Percentiles rank a stretch among this genome's conserved stretches.
Conservation (phyloP, 1,140 invertebrate species). For the Patella vulgata region DNA sequence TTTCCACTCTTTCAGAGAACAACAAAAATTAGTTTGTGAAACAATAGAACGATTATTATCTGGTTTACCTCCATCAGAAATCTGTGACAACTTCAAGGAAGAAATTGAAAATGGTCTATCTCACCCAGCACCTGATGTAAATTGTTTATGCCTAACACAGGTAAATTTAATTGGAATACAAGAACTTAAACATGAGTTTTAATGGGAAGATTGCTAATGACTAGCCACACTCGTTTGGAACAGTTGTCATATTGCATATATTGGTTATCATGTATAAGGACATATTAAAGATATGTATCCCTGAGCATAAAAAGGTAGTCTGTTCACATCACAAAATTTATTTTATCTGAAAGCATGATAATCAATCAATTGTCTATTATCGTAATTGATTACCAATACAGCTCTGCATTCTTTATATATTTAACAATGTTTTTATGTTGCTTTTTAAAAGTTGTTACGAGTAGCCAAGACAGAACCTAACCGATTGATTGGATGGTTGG, state of each 20-base stretch:
- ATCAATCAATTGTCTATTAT: too few species aligned
- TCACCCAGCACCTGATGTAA: constrained; percentile 2
- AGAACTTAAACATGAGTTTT: neutral
- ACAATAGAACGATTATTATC: constrained; percentile 63
- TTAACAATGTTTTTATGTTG: too few species aligned
- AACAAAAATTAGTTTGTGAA: constrained; percentile 66
- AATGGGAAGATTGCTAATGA: neutral
- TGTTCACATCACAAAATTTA: too few species aligned
- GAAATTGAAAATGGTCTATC: constrained; percentile 4
- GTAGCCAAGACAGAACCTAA: constrained; percentile 10
- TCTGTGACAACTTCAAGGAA: constrained; percentile 63
- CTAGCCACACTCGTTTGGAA: neutral
- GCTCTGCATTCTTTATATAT: too few species aligned
- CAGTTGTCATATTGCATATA: neutral
- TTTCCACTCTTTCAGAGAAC: constrained; percentile 67
- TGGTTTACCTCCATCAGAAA: constrained; percentile 57
- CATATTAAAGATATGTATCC: neutral
- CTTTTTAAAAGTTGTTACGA: constrained; percentile 13
- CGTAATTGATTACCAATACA: too few species aligned
- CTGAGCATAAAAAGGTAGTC: too few species aligned
- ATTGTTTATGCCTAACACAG: neutral
- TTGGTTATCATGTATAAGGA: neutral
- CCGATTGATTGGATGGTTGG: neutral
- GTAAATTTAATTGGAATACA: too few species aligned
- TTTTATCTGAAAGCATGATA: too few species aligned